These are phyloP conservation scores for Drosophila ficusphila DNA, from an alignment of 1,140 invertebrate genomes.

Conservation along the genomic window DNA sequence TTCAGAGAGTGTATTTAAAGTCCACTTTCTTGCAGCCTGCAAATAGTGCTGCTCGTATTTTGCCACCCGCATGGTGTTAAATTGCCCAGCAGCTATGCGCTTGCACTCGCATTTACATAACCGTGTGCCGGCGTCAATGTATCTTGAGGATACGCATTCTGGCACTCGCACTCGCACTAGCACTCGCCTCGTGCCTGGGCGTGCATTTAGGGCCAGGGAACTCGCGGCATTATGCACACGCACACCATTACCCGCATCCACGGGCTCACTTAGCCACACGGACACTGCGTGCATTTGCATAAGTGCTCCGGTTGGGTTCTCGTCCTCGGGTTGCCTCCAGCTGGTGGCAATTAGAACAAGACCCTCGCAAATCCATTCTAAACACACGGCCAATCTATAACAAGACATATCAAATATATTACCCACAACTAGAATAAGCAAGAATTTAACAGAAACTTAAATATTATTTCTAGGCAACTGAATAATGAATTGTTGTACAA, in stretches of 20 bases:
- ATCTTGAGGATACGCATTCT: constrained; percentile 58
- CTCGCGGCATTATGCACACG: constrained; percentile 50
- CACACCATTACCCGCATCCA: constrained; percentile 7
- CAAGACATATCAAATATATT: too few species aligned
- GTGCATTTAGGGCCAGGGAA: constrained; percentile 36
- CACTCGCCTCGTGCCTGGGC: constrained; percentile 21
- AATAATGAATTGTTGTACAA: too few species aligned
- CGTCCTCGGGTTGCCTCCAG: constrained; percentile 25
- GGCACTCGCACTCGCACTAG: constrained; percentile 3
- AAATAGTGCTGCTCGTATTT: not conserved
- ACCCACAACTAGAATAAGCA: too few species aligned
- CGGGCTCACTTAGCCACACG: constrained; percentile 8
- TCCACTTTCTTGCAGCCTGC: not conserved
- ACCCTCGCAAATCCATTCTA: constrained; percentile 16
- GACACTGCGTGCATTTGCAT: constrained; percentile 23
- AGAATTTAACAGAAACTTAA: too few species aligned
- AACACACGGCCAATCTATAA: not conserved
- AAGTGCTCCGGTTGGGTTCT: constrained; percentile 22
- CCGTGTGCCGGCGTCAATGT: constrained; percentile 53
- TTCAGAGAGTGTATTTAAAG: not conserved
- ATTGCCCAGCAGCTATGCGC: constrained; percentile 67
- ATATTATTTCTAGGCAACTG: too few species aligned
- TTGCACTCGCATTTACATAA: constrained; percentile 60
- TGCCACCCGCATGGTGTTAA: constrained; percentile 54
- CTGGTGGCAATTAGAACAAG: constrained; percentile 55